Conservation (phyloP, 2,888 invertebrate species). For the Unio delphinus region DNA sequence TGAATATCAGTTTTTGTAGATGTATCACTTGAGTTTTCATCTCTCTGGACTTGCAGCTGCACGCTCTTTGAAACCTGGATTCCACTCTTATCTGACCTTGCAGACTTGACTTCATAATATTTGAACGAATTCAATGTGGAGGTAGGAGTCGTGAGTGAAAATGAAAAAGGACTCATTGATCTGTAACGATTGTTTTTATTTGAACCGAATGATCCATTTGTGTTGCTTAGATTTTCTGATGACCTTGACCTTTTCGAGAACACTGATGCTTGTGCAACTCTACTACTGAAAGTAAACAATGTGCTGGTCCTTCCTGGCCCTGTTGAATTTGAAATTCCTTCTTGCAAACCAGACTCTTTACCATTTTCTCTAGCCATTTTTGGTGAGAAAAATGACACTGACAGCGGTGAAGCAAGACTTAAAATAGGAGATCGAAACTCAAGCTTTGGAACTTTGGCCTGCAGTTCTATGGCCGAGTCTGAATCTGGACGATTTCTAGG, state of each 20-base stretch:
- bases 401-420: slow-evolving; percentile 31
- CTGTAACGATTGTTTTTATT: slow-evolving; percentile 17
- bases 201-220: slow-evolving; percentile 8
- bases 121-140: slow-evolving; percentile 56
- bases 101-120: slow-evolving; percentile 40
- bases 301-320: slow-evolving; percentile 32
- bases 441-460: slow-evolving; percentile 59
- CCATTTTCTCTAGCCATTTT: not conserved
- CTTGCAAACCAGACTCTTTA: slow-evolving; percentile 5
- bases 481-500: slow-evolving; percentile 5
- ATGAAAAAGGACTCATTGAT: slow-evolving; percentile 51
- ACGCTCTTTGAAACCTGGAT: no score
- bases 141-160: slow-evolving; percentile 54
- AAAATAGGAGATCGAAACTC: slow-evolving; percentile 57
- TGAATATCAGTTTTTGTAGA: no score
- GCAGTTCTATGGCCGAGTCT: slow-evolving; percentile 20
- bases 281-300: slow-evolving; percentile 23
- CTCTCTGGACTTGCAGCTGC: no score
- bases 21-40: no score
- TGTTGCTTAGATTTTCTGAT: slow-evolving; percentile 47
- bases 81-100: not conserved
- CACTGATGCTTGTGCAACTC: slow-evolving; percentile 23
- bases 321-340: slow-evolving; percentile 10
- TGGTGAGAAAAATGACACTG: slow-evolving; percentile 11
- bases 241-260: slow-evolving; percentile 51